Conservation (phyloP, 2,113 vertebrate genomes). For the Condylura cristata region DNA sequence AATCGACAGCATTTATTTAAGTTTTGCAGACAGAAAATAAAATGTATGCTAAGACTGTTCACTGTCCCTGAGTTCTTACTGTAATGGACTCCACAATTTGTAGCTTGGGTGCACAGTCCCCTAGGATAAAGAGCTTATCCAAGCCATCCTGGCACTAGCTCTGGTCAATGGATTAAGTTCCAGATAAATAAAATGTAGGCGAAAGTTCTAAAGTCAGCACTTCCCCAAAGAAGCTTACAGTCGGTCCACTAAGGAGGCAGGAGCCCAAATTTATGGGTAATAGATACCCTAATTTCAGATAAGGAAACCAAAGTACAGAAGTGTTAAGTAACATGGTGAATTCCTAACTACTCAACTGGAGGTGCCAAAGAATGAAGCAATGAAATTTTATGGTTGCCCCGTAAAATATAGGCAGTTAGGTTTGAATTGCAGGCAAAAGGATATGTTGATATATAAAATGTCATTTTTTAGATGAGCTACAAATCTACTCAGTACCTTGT, state of each 20-base stretch:
- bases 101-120: not conserved
- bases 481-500: not conserved
- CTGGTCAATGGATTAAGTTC: not conserved
- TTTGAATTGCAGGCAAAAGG: not conserved
- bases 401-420: not conserved
- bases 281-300: not conserved
- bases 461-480: not conserved
- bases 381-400: not conserved
- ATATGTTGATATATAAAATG: not conserved
- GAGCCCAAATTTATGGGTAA: not conserved
- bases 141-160: not conserved
- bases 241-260: not conserved
- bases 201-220: conserved; percentile 20
- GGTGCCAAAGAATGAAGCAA: not conserved
- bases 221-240: not conserved
- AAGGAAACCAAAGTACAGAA: not conserved
- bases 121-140: not conserved
- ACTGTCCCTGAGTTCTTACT: not conserved
- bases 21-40: not conserved
- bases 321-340: not conserved
- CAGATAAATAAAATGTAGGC: not conserved
- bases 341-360: not conserved
- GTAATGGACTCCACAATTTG: not conserved
- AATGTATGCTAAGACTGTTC: not conserved
- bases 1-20: conserved; percentile 37